Evolutionary conservation across 2,113 vertebrate genomes (phyloP), one percentile per base, ranked within the genome.

Genomic region (Numenius arquata): DNA sequence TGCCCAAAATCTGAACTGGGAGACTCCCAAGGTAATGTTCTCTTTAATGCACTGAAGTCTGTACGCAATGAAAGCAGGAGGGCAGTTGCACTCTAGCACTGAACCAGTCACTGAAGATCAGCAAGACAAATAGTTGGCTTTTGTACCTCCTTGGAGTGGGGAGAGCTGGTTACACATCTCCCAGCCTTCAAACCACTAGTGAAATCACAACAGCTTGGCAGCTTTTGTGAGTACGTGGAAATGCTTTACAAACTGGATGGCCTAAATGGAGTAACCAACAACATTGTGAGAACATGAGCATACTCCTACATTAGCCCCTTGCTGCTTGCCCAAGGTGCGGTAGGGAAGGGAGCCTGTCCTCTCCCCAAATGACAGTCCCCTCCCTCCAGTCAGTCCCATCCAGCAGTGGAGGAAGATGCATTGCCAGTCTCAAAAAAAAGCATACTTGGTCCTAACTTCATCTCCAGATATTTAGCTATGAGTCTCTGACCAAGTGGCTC

Each of bases 211-310:
- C 1, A 2, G 5, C 19, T 40, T 36, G n/a, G 3, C 38, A 59
- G 14, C 21, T 72, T 66, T 50, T 4, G 0, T 36, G 23, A 71
- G 14, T 25, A 40, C 21, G 6, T 27, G 41, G 18, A 72, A 85
- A 81, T 23, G 26, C 18, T 68, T 61, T 21, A 10, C 34, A 61
- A 26, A 29, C 14, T 22, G 43, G 38, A 55, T 4, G 6, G 4
- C 32, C 30, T 21, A 14, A 38, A 4, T 58, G 41, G 18, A 66
- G 38, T 6, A 40, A 45, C 19, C 27, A 79, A 30, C 9, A n/a
- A 18, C 0, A 0, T 0, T 63, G 68, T 43, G 58, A 62, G 19
- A 29, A 63, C 20, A 23, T 6, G 14, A 82, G 12, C 9, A 8
- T 10, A 13, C 5, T 30, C 36, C 78, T 38, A 16, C 11, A 9